Percentiles rank a stretch among this genome's conserved stretches.
Conservation (phyloP, 2,797 vertebrate species). For the Poecilia picta region DNA sequence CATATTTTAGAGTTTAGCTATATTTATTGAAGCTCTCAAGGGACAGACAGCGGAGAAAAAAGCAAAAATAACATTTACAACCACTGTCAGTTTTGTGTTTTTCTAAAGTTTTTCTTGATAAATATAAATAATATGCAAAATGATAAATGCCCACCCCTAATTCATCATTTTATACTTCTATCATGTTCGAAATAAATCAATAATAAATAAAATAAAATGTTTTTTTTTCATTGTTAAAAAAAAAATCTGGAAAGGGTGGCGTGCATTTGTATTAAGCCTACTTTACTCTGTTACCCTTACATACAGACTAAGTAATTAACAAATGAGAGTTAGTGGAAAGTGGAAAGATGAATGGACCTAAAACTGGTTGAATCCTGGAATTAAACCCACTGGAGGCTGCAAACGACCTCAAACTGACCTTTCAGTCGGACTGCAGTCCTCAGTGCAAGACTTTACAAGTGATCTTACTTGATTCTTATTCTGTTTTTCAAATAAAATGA, state of each 20-base stretch:
- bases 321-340: not conserved
- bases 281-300: not conserved
- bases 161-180: too few relatives aligned
- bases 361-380: not conserved
- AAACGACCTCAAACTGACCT: not conserved
- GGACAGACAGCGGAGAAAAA: too few relatives aligned
- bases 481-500: not conserved
- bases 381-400: not conserved
- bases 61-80: too few relatives aligned
- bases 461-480: not conserved
- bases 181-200: too few relatives aligned
- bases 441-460: not conserved
- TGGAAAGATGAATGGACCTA: not conserved
- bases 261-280: not conserved
- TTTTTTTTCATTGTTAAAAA: too few relatives aligned
- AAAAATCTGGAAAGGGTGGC: not conserved
- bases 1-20: too few relatives aligned
- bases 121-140: too few relatives aligned
- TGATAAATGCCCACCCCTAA: too few relatives aligned
- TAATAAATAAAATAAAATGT: too few relatives aligned
- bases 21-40: too few relatives aligned
- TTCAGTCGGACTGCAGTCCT: not conserved
- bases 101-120: too few relatives aligned
- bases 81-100: too few relatives aligned
- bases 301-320: not conserved